Conservation (phyloP, 2,113 vertebrate genomes). For the Crotalus horridus region DNA sequence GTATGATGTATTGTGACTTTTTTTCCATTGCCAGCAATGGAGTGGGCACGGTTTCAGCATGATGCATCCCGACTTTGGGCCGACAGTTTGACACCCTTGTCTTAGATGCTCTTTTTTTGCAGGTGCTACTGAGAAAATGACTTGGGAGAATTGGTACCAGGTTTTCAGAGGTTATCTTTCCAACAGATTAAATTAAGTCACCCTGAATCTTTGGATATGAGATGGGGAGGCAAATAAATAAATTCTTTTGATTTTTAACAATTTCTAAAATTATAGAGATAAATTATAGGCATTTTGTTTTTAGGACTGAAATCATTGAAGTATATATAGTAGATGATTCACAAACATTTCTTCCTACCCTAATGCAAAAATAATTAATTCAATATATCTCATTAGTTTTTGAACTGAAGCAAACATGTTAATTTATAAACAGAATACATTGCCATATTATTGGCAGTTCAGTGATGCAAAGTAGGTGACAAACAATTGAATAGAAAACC, state of each 20-base stretch:
- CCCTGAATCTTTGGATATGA: background rate
- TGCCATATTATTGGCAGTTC: background rate
- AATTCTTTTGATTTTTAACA: conserved; percentile 19
- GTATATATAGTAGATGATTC: background rate
- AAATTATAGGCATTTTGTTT: background rate
- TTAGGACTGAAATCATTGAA: conserved; percentile 6
- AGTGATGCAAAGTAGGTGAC: background rate
- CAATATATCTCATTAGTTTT: fast-evolving
- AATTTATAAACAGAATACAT: background rate
- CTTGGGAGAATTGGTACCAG: background rate
- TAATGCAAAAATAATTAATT: background rate
- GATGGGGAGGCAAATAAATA: background rate
- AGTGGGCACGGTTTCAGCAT: no score
- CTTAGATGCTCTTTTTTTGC: background rate
- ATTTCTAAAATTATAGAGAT: background rate
- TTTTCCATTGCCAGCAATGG: no score
- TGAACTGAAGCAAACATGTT: background rate
- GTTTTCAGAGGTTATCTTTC: background rate
- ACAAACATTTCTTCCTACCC: background rate
- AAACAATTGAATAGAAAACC: fast-evolving
- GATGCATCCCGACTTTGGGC: no score
- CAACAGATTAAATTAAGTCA: background rate
- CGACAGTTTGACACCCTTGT: no score
- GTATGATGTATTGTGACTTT: no score
- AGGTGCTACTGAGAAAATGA: background rate